A percentile compares a stretch with the other conserved stretches of the same genome.
Evolutionary conservation across 2,888 invertebrate genomes (phyloP).

Genomic region (Harpalus rubripes): DNA sequence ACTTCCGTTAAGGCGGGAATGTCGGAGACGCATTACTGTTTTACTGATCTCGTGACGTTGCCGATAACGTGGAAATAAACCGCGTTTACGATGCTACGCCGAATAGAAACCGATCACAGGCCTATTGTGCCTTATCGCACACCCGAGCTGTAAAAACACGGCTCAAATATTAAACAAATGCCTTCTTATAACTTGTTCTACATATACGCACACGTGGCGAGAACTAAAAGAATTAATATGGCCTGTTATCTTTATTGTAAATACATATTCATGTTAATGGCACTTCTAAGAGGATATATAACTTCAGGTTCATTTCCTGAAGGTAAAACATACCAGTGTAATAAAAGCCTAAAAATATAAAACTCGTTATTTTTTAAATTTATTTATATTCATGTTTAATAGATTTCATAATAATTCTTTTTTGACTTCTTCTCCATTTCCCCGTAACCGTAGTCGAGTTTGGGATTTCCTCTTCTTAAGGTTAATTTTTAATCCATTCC

Average conservation of each 20-base stretch:
- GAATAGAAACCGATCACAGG: constrained; percentile 49
- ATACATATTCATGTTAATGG: constrained; percentile 21
- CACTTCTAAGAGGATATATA: too few species aligned
- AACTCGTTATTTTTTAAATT: too few species aligned
- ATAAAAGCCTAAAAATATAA: too few species aligned
- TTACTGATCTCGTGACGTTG: constrained; percentile 21
- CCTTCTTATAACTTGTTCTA: constrained; percentile 53
- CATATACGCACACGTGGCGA: constrained; percentile 17
- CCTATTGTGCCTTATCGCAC: constrained; percentile 28
- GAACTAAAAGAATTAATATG: background rate
- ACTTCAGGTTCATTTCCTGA: too few species aligned
- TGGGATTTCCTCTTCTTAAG: too few species aligned
- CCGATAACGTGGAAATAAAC: constrained; percentile 51
- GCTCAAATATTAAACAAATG: constrained; percentile 58
- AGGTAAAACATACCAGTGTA: too few species aligned
- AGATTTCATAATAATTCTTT: too few species aligned
- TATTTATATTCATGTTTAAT: too few species aligned
- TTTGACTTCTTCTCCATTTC: too few species aligned
- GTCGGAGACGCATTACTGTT: constrained; percentile 44
- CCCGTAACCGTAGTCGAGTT: too few species aligned
- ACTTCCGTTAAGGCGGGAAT: constrained; percentile 44
- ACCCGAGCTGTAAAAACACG: constrained; percentile 61
- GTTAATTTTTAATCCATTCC: too few species aligned
- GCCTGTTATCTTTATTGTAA: constrained; percentile 7
- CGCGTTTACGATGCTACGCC: constrained; percentile 47